phyloP scores from a whole-genome alignment of 2,113 vertebrate genomes.

The Myotis yumanensis region DNA sequence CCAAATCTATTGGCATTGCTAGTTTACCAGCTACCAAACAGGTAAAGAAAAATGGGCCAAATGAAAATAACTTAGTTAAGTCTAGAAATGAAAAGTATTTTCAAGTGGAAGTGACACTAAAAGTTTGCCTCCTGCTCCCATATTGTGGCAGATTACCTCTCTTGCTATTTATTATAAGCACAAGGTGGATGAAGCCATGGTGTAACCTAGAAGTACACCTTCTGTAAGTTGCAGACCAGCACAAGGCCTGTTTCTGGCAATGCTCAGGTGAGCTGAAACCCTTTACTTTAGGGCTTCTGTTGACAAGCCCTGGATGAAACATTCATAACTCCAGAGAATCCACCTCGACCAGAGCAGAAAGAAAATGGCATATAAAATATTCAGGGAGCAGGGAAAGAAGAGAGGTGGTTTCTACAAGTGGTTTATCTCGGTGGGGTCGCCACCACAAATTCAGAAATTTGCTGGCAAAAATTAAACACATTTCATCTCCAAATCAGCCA shows the following conservation, averaged over 20 bases:
- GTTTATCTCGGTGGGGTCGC: conserved; percentile 56
- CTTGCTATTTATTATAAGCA: fast-evolving
- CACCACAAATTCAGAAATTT: conserved; percentile 38
- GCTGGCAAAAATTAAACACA: conserved; percentile 51
- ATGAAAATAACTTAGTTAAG: too few species aligned
- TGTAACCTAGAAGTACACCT: fast-evolving
- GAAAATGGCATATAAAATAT: neutral
- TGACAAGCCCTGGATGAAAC: fast-evolving
- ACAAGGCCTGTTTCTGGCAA: fast-evolving
- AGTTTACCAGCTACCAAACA: neutral
- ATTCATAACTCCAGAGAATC: neutral
- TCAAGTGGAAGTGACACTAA: neutral
- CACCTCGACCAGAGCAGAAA: fast-evolving
- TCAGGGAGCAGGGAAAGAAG: neutral
- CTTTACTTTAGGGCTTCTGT: too few species aligned
- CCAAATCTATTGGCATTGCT: too few species aligned
- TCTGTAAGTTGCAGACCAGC: fast-evolving
- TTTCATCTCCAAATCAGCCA: conserved; percentile 43
- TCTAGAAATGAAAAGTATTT: neutral
- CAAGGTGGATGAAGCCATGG: fast-evolving
- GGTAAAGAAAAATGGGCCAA: neutral
- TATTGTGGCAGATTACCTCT: fast-evolving
- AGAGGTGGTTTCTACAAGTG: conserved; percentile 43
- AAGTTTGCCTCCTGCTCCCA: fast-evolving
- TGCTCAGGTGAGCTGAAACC: fast-evolving